These are phyloP conservation scores for Pogonomyrmex barbatus DNA, from an alignment of 1,140 invertebrate species.

Conservation along the genomic window DNA sequence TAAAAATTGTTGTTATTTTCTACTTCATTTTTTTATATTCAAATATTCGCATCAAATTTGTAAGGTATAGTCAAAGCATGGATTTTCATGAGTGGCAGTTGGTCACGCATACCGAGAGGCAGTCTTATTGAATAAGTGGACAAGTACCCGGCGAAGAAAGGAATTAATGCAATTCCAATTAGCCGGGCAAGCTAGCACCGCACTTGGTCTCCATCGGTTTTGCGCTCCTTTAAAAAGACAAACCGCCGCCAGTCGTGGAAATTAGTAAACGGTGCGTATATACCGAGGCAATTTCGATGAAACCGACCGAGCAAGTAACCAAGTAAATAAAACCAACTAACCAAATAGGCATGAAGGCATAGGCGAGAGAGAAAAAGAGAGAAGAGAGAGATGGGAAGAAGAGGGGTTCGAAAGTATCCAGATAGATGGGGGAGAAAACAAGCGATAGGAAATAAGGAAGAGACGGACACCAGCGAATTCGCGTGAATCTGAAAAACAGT, in stretches of 20 bases:
- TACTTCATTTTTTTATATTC: background rate
- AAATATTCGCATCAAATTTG: constrained; percentile 22
- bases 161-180: constrained; percentile 80
- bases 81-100: constrained; percentile 62
- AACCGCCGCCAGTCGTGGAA: constrained; percentile 63
- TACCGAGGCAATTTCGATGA: constrained; percentile 51
- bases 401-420: background rate
- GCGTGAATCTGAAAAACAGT: constrained; percentile 49
- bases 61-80: constrained; percentile 54
- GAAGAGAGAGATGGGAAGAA: constrained; percentile 28
- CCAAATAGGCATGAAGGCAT: constrained; percentile 64
- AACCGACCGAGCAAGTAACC: constrained; percentile 67
- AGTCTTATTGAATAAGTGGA: constrained; percentile 69
- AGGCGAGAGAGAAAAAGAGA: constrained; percentile 25
- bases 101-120: constrained; percentile 62
- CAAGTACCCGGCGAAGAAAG: constrained; percentile 68
- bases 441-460: constrained; percentile 23
- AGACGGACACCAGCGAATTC: constrained; percentile 33
- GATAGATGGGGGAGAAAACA: background rate
- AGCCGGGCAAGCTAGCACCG: constrained; percentile 67
- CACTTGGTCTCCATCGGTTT: constrained; percentile 63
- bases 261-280: constrained; percentile 63
- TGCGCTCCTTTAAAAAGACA: constrained; percentile 73
- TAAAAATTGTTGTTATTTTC: background rate
- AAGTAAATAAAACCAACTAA: constrained; percentile 67